Base-by-base conservation (phyloP, 2,113 vertebrate species). In the Sceloporus tristichus region DNA sequence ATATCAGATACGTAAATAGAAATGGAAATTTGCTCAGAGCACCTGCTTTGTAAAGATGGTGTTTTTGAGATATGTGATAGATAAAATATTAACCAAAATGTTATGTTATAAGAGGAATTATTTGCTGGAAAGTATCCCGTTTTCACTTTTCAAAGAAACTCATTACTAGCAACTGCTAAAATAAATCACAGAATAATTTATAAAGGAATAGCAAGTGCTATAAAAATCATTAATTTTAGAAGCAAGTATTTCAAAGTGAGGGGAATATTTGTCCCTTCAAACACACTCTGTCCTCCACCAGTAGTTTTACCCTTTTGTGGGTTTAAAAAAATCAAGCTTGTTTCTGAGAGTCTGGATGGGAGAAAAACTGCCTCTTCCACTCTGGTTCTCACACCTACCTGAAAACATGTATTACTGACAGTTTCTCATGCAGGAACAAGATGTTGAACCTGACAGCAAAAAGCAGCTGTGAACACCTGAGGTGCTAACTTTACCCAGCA, bases 241-340 rank as follows among this genome's bases (percentile, higher is more conserved):
- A 92, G 91, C 85, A 91, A 77, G 42, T 0, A 85, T 76, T 93
- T 88, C 92, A 92, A 90, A 94, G 91, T 73, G 90, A 90, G 80
- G 79, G 80, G 74, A 80, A 91, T 79, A 13, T 90, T 93, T 90
- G 91, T 91, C 4, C 68, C 92, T 91, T n/a, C 0, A 90, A 92
- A 92, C 85, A 48, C 79, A 71, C 29, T 7, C 78, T 68, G 56
- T 90, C 92, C 86, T 88, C 85, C 93, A 89, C 79, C 79, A 87
- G 90, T 86, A 91, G 73, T 85, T n/a, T 40, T 82, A 86, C 87
- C 74, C 42, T 75, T 85, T 76, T 83, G 91, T 56, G 90, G 87
- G 74, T 62, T 89, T 88, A 79, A 2, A 82, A 89, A 83, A 86
- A n/a, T 76, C 3, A 0, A 90, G 83, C 85, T 93, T 88, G 93